Evolutionary conservation across 2,113 vertebrate genomes (phyloP).

Genomic region (Paratilapia polleni): DNA sequence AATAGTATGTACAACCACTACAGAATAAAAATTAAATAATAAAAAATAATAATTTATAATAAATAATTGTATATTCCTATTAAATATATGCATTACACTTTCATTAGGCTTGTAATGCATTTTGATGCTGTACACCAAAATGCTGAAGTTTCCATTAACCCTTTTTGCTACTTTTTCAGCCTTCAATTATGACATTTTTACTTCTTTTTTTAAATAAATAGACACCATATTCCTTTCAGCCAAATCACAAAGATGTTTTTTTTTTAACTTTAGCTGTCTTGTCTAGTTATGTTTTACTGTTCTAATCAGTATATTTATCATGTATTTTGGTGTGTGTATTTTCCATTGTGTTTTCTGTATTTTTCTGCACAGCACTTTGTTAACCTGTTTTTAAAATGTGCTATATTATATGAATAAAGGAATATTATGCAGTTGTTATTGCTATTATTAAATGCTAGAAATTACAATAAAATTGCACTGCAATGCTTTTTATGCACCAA

Average conservation of each 20-base stretch:
- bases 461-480: neutral
- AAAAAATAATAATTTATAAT: no score
- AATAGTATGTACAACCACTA: conserved; percentile 29
- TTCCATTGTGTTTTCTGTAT: conserved; percentile 10
- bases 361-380: conserved; percentile 42
- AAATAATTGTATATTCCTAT: neutral
- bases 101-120: neutral
- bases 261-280: neutral
- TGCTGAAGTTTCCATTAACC: neutral
- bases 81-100: conserved; percentile 29
- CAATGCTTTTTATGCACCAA: neutral
- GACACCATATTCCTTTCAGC: neutral
- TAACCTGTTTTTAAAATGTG: conserved; percentile 36
- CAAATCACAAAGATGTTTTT: neutral
- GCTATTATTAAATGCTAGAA: conserved; percentile 1
- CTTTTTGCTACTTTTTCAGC: neutral
- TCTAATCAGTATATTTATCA: neutral
- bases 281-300: conserved; percentile 5
- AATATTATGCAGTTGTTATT: neutral
- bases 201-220: neutral
- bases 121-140: neutral
- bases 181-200: neutral
- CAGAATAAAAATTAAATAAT: no score
- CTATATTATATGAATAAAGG: conserved; percentile 34
- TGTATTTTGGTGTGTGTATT: conserved; percentile 22